These are phyloP conservation scores for Seriola dumerili DNA, from an alignment of 2,113 vertebrate genomes.

Conservation along the genomic window DNA sequence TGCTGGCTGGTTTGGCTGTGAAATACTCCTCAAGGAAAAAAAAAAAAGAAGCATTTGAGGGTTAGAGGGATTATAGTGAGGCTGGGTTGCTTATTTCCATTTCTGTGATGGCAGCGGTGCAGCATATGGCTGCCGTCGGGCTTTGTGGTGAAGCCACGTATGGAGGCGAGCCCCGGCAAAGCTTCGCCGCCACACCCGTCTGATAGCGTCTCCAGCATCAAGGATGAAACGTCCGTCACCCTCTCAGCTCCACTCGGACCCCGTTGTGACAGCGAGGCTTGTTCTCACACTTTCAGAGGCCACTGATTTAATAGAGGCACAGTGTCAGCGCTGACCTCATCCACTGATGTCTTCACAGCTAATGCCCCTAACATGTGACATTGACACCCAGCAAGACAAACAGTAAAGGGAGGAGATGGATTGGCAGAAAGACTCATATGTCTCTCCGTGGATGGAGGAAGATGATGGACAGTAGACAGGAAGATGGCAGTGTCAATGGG, in stretches of 20 bases:
- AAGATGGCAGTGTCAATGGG: slow-evolving; percentile 31
- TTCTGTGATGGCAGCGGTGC: slow-evolving; percentile 26
- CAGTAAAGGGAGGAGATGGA: slow-evolving; percentile 61
- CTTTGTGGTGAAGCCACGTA: slow-evolving; percentile 46
- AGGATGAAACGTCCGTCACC: slow-evolving; percentile 49
- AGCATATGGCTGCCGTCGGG: slow-evolving; percentile 57
- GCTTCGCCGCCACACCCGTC: slow-evolving; percentile 39
- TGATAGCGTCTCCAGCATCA: neutral
- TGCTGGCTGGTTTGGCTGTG: slow-evolving; percentile 54
- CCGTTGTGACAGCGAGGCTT: slow-evolving; percentile 39
- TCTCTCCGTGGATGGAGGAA: slow-evolving; percentile 42
- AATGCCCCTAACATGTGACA: slow-evolving; percentile 73
- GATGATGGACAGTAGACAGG: slow-evolving; percentile 48
- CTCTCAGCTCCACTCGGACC: slow-evolving; percentile 17
- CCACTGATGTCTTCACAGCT: slow-evolving; percentile 74
- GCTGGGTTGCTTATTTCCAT: slow-evolving; percentile 49
- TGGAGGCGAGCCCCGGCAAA: slow-evolving; percentile 35
- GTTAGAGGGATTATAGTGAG: slow-evolving; percentile 33
- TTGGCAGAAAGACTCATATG: slow-evolving; percentile 41
- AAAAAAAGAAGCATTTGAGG: slow-evolving; percentile 19
- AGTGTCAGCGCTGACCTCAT: slow-evolving; percentile 73
- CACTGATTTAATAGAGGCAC: slow-evolving; percentile 77
- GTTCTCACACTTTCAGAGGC: slow-evolving; percentile 67
- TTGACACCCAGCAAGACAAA: slow-evolving; percentile 72
- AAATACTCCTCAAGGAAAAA: slow-evolving; percentile 33